Conservation (phyloP, 2,888 invertebrate species). For the Philaethria dido region DNA sequence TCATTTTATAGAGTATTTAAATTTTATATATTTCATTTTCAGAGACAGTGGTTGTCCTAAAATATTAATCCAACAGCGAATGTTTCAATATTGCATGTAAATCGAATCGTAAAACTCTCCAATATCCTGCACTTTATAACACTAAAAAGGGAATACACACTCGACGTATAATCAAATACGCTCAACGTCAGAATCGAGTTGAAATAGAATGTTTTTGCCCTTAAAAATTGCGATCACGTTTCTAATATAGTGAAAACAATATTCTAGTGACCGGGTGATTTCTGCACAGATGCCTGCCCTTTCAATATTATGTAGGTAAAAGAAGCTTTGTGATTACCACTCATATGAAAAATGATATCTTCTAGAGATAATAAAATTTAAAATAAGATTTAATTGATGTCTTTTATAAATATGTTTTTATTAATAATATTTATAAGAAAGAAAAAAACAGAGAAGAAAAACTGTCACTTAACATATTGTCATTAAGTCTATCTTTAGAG, state of each 20-base stretch:
- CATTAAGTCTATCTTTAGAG: no score
- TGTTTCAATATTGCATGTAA: conserved; percentile 75
- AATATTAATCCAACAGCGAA: conserved; percentile 65
- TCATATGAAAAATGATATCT: conserved; percentile 63
- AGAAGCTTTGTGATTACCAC: conserved; percentile 67
- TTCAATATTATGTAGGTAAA: conserved; percentile 73
- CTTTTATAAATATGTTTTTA: background rate
- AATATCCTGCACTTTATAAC: conserved; percentile 73
- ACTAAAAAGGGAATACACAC: conserved; percentile 69
- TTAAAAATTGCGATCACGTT: conserved; percentile 84
- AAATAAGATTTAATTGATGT: background rate
- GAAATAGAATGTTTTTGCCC: conserved; percentile 81
- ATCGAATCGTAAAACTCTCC: conserved; percentile 70
- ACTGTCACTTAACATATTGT: no score
- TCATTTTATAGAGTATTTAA: conserved; percentile 22
- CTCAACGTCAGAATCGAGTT: conserved; percentile 69
- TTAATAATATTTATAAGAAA: no score
- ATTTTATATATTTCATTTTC: conserved; percentile 19
- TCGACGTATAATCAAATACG: conserved; percentile 77
- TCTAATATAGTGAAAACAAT: conserved; percentile 85
- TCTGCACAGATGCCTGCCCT: conserved; percentile 80
- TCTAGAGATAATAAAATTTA: background rate
- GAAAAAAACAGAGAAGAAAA: no score
- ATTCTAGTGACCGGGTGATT: conserved; percentile 85
- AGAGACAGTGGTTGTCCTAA: conserved; percentile 43